Evolutionary conservation across 2,113 vertebrate genomes (phyloP).

Genomic region (Phylloscopus trochilus): DNA sequence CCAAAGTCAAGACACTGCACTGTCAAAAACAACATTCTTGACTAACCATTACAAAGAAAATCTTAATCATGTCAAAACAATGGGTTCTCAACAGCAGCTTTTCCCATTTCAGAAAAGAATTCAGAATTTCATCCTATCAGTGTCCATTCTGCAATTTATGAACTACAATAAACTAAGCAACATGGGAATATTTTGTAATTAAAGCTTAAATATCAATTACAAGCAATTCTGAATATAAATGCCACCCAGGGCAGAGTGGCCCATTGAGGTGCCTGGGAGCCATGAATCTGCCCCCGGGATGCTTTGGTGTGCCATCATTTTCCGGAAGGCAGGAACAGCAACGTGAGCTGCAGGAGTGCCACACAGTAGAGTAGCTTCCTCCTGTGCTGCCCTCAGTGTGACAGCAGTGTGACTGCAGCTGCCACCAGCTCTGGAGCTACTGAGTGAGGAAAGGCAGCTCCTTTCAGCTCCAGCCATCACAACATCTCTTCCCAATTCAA

Average conservation of each 20-base stretch:
- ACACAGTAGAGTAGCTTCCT: not conserved
- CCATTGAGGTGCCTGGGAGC: not conserved
- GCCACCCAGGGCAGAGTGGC: not conserved
- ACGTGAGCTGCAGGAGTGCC: not conserved
- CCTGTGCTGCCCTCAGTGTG: not conserved
- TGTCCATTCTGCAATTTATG: not conserved
- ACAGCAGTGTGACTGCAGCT: not conserved
- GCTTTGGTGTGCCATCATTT: not conserved
- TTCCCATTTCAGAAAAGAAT: not conserved
- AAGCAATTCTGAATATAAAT: not conserved
- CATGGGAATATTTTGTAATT: not conserved
- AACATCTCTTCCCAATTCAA: not conserved
- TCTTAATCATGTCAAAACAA: not conserved
- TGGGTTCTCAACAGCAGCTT: not conserved
- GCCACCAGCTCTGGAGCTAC: not conserved
- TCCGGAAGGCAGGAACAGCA: not conserved
- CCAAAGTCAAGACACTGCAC: not conserved
- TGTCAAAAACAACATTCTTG: not conserved
- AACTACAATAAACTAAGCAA: not conserved
- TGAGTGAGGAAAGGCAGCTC: not conserved
- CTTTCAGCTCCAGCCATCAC: not conserved
- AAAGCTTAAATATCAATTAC: not conserved
- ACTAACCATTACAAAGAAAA: not conserved
- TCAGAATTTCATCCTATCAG: not conserved
- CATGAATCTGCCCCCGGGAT: fast-evolving